Base-by-base conservation (phyloP, 2,113 vertebrate species). In the Climacteris rufus region DNA sequence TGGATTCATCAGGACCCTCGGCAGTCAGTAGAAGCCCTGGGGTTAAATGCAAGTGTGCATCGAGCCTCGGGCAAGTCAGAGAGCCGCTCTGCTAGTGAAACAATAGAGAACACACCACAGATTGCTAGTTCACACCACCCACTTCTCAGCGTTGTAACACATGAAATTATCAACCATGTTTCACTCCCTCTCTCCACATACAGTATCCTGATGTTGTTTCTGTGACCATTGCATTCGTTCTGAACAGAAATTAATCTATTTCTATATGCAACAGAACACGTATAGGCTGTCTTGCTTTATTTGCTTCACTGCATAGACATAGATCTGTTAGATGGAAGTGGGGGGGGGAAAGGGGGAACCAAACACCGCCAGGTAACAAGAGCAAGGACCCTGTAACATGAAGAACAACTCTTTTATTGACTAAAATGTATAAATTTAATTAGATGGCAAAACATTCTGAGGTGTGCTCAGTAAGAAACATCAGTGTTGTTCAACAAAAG, bases 1-100 rank as follows among this genome's bases (percentile, higher is more conserved):
- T 89, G 77, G 93, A 95, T 74, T 93, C 79, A 78, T 95, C 93
- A 70, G 52, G 59, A 87, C 47, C 84, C 50, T 72, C 92, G 74
- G 18, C 74, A 90, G 54, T 59, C 59, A 76, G 81, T 7, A 47
- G 90, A 83, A 85, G 82, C 90, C 93, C 85, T 74, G 60, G 64
- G 91, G 92, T 59, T 70, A 89, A 72, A 59, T 59, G 42, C 57
- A 87, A 93, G 78, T 31, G 37, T 89, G 44, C 66, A 65, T 87
- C 63, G 40, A 70, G 76, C 90, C 90, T 74, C 9, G 6, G 77
- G 78, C 94, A 80, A 90, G 64, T 45, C 54, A 81, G 31, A 64
- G 53, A 92, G 86, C 60, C 68, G 60, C 39, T 56, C 42, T 0
- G 1, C 56, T 83, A 49, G 70, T 74, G 72, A 59, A 94, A 77